A percentile compares a stretch with the other conserved stretches of the same genome.
Evolutionary conservation across 1,140 invertebrate species (phyloP).

Genomic region (Drosophila kanapiae): DNA sequence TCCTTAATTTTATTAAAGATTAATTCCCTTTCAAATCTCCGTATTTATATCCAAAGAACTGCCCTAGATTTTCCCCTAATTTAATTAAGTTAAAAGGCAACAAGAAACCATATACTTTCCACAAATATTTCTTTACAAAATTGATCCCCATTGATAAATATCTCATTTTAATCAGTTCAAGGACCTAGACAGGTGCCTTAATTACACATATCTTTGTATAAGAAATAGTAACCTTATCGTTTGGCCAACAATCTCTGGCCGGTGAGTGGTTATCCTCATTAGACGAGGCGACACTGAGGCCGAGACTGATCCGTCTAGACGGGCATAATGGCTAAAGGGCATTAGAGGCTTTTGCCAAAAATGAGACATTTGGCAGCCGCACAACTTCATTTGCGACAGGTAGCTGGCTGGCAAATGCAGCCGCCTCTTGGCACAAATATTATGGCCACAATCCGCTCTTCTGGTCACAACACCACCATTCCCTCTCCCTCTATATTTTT

Average conservation of each 20-base stretch:
- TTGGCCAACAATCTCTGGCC: not conserved
- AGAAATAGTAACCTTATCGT: constrained; percentile 8
- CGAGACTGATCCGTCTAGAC: constrained; percentile 63
- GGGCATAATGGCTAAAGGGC: constrained; percentile 45
- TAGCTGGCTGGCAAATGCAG: constrained; percentile 34
- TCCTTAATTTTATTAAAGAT: too few species aligned
- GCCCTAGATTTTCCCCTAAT: rapidly evolving
- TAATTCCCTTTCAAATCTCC: not conserved
- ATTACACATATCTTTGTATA: not conserved
- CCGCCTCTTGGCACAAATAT: constrained; percentile 62
- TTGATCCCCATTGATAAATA: not conserved
- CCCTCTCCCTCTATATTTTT: constrained; percentile 21
- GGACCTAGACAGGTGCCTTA: not conserved
- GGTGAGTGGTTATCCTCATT: constrained; percentile 46
- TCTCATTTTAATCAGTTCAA: not conserved
- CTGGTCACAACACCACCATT: constrained; percentile 48
- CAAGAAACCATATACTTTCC: not conserved
- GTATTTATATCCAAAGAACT: not conserved
- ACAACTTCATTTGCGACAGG: constrained; percentile 68
- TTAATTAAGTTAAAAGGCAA: not conserved
- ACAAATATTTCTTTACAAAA: not conserved
- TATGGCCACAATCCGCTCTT: constrained; percentile 72
- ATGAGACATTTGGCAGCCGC: constrained; percentile 63
- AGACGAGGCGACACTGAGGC: constrained; percentile 30
- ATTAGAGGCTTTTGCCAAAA: constrained; percentile 33